Percentiles rank a stretch among this genome's conserved stretches.
Conservation (phyloP, 1,140 invertebrate genomes). For the Meteorus sp. region DNA sequence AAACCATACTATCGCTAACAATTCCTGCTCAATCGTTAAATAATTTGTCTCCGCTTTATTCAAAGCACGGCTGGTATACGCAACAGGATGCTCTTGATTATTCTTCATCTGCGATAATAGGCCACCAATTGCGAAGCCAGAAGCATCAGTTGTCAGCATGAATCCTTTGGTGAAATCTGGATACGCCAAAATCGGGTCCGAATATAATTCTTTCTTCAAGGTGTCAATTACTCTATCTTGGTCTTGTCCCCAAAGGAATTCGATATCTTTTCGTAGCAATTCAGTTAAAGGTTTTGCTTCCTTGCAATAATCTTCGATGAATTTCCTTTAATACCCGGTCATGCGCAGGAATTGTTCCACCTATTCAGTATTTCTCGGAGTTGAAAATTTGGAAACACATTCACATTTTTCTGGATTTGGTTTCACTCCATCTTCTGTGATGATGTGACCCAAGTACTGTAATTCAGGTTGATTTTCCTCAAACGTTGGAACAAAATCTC, state of each 20-base stretch:
- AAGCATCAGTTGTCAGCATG: constrained; percentile 33
- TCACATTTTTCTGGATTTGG: constrained; percentile 10
- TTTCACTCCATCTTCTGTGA: constrained; percentile 9
- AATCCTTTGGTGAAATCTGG: too few relatives aligned
- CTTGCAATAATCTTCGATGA: not conserved
- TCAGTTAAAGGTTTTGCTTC: not conserved
- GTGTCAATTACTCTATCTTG: not conserved
- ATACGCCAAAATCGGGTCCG: too few relatives aligned
- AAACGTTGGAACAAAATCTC: not conserved
- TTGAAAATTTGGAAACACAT: too few relatives aligned
- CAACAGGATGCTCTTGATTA: constrained; percentile 30
- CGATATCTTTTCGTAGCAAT: not conserved
- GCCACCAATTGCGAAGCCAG: constrained; percentile 26
- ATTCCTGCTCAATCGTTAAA: constrained; percentile 50
- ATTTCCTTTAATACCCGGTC: too few relatives aligned
- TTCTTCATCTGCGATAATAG: constrained; percentile 31
- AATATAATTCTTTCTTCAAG: too few relatives aligned
- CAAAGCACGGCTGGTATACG: constrained; percentile 30
- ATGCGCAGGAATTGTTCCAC: too few relatives aligned
- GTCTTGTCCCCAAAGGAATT: not conserved
- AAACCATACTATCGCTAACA: constrained; percentile 42
- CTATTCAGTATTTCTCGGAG: too few relatives aligned
- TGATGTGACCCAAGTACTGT: constrained; percentile 3
- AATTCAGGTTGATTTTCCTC: constrained; percentile 2
- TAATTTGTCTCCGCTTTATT: constrained; percentile 42